Conservation (phyloP, 2,797 vertebrate genomes). For the Lepus townsendii region DNA sequence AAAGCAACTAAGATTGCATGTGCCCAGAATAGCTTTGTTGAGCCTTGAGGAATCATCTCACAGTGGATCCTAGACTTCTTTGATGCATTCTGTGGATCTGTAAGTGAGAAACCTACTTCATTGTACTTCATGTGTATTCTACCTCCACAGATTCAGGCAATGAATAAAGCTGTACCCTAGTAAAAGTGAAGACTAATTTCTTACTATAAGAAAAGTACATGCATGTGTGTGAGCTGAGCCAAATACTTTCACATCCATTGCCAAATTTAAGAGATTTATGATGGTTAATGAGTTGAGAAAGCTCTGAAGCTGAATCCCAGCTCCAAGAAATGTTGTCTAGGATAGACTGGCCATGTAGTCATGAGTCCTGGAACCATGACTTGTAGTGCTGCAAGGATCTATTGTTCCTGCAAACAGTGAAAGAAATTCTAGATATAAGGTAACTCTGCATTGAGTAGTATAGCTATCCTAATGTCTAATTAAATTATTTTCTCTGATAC, state of each 20-base stretch:
- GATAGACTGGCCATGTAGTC: not conserved
- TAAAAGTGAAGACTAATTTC: not conserved
- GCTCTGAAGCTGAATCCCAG: not conserved
- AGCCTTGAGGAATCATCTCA: not conserved
- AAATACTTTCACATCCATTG: not conserved
- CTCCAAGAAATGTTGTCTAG: not conserved
- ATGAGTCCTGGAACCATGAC: not conserved
- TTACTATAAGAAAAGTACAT: not conserved
- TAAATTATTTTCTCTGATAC: slow-evolving; percentile 13
- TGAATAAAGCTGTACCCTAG: not conserved
- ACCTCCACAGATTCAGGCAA: not conserved
- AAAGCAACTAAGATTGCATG: not conserved
- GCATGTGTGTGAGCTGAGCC: not conserved
- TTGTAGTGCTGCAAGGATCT: not conserved
- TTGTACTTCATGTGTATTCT: not conserved
- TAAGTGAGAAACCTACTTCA: not conserved
- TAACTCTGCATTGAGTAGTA: not conserved
- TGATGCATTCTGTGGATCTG: not conserved
- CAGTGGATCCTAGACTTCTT: not conserved
- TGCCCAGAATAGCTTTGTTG: not conserved
- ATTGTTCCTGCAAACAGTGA: not conserved
- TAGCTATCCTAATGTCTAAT: not conserved
- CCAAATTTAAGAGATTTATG: not conserved
- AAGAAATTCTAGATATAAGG: not conserved
- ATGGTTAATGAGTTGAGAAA: not conserved